Evolutionary conservation across 2,797 vertebrate species (phyloP), one percentile per base, ranked within the genome.

Genomic region (Molossus alvarezi): DNA sequence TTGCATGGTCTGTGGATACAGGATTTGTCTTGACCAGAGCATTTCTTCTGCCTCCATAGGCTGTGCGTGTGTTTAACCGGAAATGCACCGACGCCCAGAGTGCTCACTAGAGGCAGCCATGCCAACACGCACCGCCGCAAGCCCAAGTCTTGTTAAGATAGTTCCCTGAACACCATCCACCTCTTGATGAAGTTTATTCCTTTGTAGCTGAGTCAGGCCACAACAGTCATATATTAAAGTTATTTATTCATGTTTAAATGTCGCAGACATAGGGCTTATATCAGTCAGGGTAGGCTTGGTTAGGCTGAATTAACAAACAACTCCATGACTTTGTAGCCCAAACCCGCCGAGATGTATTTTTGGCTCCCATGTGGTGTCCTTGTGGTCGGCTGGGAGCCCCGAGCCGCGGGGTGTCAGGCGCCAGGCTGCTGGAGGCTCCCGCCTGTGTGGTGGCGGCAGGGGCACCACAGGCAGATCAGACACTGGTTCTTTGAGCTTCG

Each of bases 21-120:
- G 53, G 33, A 45, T 93, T 72, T 94, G 2, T 91, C 64, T 87
- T 82, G 57, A 23, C 27, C 23, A 87, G 29, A 81, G 60, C 29
- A 18, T 85, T 87, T 77, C 48, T 82, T 62, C 60, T 71, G 60
- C 73, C 1, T 3, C 15, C 12, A 2, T 21, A 15, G 62, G 37
- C 86, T 51, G 3, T 21, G 2, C 6, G 0, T 37, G 2, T 71
- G 64, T 89, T 64, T 27, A 9, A 62, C 20, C 57, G 1, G 60
- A 25, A 17, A 25, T 37, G 15, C 2, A 0, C 37, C 33, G 29
- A 17, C 25, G n/a, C 65, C n/a, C 65, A 69, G 65, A 67, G n/a
- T 25, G 5, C 29, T 65, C 1, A 13, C 62, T 86, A 17, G 55
- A 77, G 51, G 15, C 53, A 1, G 55, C 75, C 0, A 0, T 75